Evolutionary conservation across 1,140 invertebrate genomes (phyloP), one percentile per base, ranked within the genome.

Genomic region (Brachionus asplanchnoidis): DNA sequence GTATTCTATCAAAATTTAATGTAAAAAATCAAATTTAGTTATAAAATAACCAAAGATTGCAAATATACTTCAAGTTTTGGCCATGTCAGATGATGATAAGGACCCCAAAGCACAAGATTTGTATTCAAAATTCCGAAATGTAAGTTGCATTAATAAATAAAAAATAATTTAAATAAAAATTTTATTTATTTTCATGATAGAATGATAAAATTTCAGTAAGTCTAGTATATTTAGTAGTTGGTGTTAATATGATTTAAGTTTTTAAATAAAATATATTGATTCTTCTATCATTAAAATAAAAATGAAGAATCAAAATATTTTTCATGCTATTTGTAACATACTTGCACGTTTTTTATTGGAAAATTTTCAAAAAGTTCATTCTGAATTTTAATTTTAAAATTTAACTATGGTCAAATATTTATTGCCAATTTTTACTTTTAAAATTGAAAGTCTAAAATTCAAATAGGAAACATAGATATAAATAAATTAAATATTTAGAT

Each of bases 51-150:
- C 86, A 82, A 86, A 91, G 88, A 90, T 93, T 85, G 92, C 92
- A 3, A 95, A 97, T 89, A 95, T 98, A 87, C 88, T 99, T 17
- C 96, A 98, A 90, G 93, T 94, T 87, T 90, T 98, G 42, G 95
- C 95, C 11, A 90, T 98, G 28, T 93, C 93, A 65, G 93, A 94
- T 88, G 94, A 96, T 87, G 92, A 93, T 85, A 93, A 94, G 32
- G 94, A 95, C 87, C 87, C 90, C 0, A 93, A 93, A 88, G 91
- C 93, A 44, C 90, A 91, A 79, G 94, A 95, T 88, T 88, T 95
- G 8, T 95, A 94, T 88, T 91, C 90, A 3, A 92, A 92, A 85
- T 94, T 95, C 88, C 93, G 95, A 86, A 93, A 93, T 88, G 92
- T 91, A 85, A 87, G 85, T 75, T 20, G 36, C 42, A 50, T 85